These are phyloP conservation scores for Trachythela sp. DNA, from an alignment of 64 coral and sea anemone genomes.

Conservation along the genomic window DNA sequence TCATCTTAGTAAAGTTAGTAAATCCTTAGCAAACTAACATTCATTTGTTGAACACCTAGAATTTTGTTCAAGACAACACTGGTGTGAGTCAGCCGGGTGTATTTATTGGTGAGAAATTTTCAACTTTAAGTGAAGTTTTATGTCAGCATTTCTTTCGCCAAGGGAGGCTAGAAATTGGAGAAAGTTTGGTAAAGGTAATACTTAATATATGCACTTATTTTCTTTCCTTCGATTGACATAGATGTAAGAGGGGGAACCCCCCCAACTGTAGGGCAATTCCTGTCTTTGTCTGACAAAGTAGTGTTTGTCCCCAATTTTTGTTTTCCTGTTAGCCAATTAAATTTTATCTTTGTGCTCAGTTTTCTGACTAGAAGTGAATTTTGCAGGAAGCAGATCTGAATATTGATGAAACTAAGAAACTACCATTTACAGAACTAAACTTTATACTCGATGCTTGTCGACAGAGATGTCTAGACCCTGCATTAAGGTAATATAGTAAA, in stretches of 20 bases:
- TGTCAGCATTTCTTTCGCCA: conserved; percentile 18
- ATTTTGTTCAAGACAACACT: conserved; percentile 26
- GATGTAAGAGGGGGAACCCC: too few species aligned
- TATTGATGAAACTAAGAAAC: conserved; percentile 74
- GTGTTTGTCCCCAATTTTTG: background rate
- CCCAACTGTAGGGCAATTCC: too few species aligned
- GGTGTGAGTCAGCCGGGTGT: background rate
- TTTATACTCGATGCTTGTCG: conserved; percentile 81
- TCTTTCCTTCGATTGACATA: too few species aligned
- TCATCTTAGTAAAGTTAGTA: background rate
- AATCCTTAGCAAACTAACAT: background rate
- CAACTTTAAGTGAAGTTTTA: background rate
- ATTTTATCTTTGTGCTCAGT: background rate
- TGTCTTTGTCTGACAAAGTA: too few species aligned
- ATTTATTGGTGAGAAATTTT: background rate
- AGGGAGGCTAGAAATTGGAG: background rate
- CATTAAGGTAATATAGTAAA: conserved; percentile 52
- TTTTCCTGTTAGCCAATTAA: background rate
- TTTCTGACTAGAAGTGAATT: background rate
- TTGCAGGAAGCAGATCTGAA: conserved; percentile 73
- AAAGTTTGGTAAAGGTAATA: conserved; percentile 6
- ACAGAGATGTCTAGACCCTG: conserved; percentile 71
- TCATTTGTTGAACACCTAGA: background rate
- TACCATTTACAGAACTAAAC: conserved; percentile 91
- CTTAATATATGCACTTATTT: too few species aligned